Evolutionary conservation across 2,797 vertebrate species (phyloP), one percentile per base, ranked within the genome.

Genomic region (Staurois parvus): DNA sequence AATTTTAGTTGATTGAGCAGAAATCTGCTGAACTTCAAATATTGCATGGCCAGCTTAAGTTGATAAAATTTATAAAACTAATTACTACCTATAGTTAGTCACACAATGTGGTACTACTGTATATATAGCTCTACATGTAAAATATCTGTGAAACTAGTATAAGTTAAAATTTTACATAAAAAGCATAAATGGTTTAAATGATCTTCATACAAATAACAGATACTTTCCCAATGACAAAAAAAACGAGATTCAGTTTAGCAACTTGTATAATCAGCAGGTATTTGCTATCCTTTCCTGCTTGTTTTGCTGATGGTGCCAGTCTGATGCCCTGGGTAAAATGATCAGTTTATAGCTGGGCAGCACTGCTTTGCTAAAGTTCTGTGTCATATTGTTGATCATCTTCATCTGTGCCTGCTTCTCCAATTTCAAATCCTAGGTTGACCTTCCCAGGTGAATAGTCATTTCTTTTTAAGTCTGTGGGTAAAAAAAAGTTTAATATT

Each of bases 391-490:
- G 92, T 45, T 81, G n/a, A 79, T 88, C 48, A 74, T 89, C 84
- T 32, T 70, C 77, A 85, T 72, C 52, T 68, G 40, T 82, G 84
- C 87, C 89, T 72, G 80, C 73, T 84, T 80, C 26, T 69, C 91
- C 88, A 74, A 76, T 90, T 90, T 90, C 88, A 0, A 91, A 89
- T 42, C 79, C 79, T n/a, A 90, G 86, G 90, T 90, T 89, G 2
- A 86, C 84, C 42, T 79, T 92, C 92, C 86, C 92, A 48, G 92
- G 88, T 72, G 83, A 89, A 92, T 91, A 94, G 89, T 90, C 88
- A 83, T 89, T 92, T 89, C 92, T 95, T 93, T 93, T 96, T 90
- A 99, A 93, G 95, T 97, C 98, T 99, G 89, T 88, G 89, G 93
- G 70, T 79, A 42, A 79, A 68, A 66, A 84, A 84, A 62, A 79